These are phyloP conservation scores for Smutsia temminckii DNA, from an alignment of 2,797 vertebrate species.

Conservation along the genomic window DNA sequence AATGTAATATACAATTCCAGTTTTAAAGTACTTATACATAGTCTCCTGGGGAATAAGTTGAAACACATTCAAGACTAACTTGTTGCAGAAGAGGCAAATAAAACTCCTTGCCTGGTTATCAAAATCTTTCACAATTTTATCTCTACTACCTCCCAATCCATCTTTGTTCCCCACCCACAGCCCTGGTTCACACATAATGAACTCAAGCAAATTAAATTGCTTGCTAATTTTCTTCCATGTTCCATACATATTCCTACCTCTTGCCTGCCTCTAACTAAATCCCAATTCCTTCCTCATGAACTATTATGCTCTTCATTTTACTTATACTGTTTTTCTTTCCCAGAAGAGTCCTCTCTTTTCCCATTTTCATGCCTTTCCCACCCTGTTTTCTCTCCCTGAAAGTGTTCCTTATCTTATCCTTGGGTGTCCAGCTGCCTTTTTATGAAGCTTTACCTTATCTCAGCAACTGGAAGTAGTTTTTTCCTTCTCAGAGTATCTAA, in stretches of 20 bases:
- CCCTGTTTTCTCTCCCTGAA: neutral
- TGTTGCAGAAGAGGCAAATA: neutral
- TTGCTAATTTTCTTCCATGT: neutral
- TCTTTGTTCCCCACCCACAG: neutral
- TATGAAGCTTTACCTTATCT: neutral
- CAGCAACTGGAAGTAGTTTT: neutral
- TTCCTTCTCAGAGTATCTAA: neutral
- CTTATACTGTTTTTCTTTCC: neutral
- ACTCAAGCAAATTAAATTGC: neutral
- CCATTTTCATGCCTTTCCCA: neutral
- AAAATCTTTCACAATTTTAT: neutral
- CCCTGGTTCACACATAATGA: neutral
- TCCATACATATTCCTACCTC: neutral
- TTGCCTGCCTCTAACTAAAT: neutral
- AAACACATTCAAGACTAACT: neutral
- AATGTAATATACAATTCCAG: neutral
- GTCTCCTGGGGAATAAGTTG: neutral
- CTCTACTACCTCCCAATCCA: neutral
- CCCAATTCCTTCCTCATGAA: neutral
- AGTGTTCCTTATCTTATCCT: neutral
- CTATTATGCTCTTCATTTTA: neutral
- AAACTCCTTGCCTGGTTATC: neutral
- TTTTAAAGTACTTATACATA: neutral
- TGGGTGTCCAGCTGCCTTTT: neutral
- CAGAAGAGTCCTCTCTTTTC: neutral